Base-by-base conservation (phyloP, 37 sponge, comb jelly and placozoan genomes). In the Corticium candelabrum region DNA sequence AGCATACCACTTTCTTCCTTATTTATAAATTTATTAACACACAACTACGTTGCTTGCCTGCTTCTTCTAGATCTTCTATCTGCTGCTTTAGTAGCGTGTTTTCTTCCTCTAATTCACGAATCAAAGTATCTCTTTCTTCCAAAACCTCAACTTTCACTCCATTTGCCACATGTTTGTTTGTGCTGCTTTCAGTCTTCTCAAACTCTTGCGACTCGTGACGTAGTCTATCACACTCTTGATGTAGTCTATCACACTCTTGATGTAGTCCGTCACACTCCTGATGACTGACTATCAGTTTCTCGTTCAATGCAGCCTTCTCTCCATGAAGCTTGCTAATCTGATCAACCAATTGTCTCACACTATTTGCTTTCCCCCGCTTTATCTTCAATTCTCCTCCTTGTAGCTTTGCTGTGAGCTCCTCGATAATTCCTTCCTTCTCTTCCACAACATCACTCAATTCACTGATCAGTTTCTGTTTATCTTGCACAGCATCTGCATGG, bases 371-470 rank as follows among this genome's bases (percentile, higher is more conserved):
- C 3, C 62, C 57, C 4, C 5, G 1, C 67, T 77, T 77, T 34
- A 32, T n/a, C 78, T 29, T 34, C 32, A 35, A 3, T 34, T 30
- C 78, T 30, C 35, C 76, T 32, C 38, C 41, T 4, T 32, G 3
- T 3, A 75, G 76, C 3, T 32, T 31, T 3, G 3, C 3, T 75
- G 27, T 72, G 56, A 86, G 39, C 34, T 77, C 37, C 27, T 33
- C 62, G 41, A 88, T 80, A n/a, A 37, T 27, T 57, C 85, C 86
- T 34, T 88, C 86, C 31, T 74, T 77, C 72, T 88, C 89, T 32
- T 41, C 43, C 0, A 88, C 41, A 37, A 85, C 68, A 38, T 88
- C 89, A 29, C 81, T 41, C 2, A 88, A 78, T 34, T 85, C 81
- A 69, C 82, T 68, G 3, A 88, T 82, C 3, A 85, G 67, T 7